A percentile compares a stretch with the other conserved stretches of the same genome.
Evolutionary conservation across 2,113 vertebrate species (phyloP).

Genomic region (Myotis yumanensis): DNA sequence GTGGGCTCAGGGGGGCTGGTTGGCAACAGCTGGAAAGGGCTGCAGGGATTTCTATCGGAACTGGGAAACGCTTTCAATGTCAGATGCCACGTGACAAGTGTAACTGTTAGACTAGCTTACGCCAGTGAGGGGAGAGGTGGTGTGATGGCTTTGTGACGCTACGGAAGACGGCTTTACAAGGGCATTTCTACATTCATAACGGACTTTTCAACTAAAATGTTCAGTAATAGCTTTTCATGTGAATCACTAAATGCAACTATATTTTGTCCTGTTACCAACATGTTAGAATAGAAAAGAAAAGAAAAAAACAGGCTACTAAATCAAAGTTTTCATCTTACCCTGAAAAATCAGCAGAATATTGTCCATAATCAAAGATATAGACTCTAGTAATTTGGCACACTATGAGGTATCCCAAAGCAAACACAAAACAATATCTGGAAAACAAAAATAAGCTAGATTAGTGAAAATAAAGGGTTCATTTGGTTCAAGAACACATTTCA

Average conservation of each 20-base stretch:
- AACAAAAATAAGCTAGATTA: conserved; percentile 63
- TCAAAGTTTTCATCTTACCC: conserved; percentile 89
- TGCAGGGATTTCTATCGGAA: neutral
- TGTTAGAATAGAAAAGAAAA: neutral
- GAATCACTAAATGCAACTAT: neutral
- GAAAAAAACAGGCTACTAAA: neutral
- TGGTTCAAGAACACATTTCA: conserved; percentile 27
- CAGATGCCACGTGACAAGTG: neutral
- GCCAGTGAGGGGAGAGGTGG: neutral
- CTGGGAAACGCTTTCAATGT: neutral
- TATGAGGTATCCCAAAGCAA: conserved; percentile 97
- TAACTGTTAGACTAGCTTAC: neutral
- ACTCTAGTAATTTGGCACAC: conserved; percentile 97
- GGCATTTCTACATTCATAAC: neutral
- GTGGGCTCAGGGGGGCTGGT: too few species aligned
- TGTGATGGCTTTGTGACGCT: neutral
- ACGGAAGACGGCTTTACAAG: neutral
- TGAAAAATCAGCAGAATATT: conserved; percentile 99
- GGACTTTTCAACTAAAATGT: neutral
- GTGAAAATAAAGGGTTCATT: neutral
- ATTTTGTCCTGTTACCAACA: neutral
- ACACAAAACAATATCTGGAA: conserved; percentile 96
- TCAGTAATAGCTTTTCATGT: neutral
- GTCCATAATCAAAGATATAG: conserved; percentile 98
- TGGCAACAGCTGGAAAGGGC: neutral